Evolutionary conservation across 2,888 invertebrate species (phyloP).

Genomic region (Eupelmus urozonus): DNA sequence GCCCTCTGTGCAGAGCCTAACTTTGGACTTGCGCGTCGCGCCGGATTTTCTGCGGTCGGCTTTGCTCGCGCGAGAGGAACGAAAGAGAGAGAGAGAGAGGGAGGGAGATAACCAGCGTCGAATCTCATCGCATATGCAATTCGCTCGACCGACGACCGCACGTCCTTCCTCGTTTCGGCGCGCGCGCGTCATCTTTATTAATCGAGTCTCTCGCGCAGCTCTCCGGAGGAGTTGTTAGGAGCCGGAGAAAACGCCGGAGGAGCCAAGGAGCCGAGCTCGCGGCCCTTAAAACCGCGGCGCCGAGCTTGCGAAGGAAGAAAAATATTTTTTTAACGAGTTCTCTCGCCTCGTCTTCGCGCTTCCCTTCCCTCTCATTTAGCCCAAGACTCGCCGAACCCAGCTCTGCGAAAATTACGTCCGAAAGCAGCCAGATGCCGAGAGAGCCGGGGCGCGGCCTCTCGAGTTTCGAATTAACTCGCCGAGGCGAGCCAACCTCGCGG

Average conservation of each 20-base stretch:
- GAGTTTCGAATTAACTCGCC: conserved; percentile 54
- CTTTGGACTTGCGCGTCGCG: conserved; percentile 13
- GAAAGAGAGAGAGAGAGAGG: background rate
- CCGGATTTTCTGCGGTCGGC: conserved; percentile 24
- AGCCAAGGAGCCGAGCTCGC: background rate
- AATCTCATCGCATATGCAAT: conserved; percentile 38
- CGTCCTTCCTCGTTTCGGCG: background rate
- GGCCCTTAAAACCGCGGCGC: background rate
- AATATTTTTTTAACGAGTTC: background rate
- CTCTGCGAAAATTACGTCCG: background rate
- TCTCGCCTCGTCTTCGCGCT: background rate
- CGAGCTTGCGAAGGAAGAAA: background rate
- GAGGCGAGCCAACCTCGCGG: conserved; percentile 22
- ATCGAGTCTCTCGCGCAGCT: conserved; percentile 7
- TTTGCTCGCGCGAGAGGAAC: background rate
- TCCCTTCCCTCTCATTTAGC: background rate
- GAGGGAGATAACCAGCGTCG: background rate
- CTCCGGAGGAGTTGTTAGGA: background rate
- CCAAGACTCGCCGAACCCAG: background rate
- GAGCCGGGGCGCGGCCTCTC: background rate
- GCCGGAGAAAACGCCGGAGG: background rate
- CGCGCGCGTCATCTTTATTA: conserved; percentile 29
- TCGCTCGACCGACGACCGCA: background rate
- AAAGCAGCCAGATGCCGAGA: background rate
- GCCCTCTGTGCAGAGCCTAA: conserved; percentile 21